A percentile compares a stretch with the other conserved stretches of the same genome.
phyloP scores from a whole-genome alignment of 2,888 invertebrate genomes.

The Lycophotia porphyrea region DNA sequence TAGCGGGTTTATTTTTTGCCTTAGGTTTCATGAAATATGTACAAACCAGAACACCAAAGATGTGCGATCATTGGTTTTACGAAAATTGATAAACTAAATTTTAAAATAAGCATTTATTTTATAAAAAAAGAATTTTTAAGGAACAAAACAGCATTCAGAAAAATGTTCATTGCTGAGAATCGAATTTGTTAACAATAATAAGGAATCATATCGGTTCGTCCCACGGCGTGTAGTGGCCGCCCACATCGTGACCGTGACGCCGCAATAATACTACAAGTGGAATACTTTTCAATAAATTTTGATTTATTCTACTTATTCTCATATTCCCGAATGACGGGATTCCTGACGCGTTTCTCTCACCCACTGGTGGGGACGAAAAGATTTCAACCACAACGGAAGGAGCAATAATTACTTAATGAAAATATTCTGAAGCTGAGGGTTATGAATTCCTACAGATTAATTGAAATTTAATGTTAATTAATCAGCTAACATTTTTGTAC shows the following conservation, averaged over 20 bases:
- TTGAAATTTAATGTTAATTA: conserved; percentile 45
- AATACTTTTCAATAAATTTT: conserved; percentile 79
- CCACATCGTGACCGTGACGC: conserved; percentile 78
- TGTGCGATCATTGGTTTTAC: not conserved
- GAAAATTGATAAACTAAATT: not conserved
- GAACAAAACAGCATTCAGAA: conserved; percentile 27
- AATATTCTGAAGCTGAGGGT: conserved; percentile 24
- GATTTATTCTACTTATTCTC: conserved; percentile 79
- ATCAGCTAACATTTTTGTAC: conserved; percentile 18
- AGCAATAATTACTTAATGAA: conserved; percentile 34
- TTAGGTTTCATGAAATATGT: not conserved
- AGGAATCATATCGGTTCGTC: conserved; percentile 74
- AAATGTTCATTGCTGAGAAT: conserved; percentile 61
- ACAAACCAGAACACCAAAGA: not conserved
- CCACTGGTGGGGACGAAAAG: not conserved
- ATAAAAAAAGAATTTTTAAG: not conserved
- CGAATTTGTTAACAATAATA: conserved; percentile 77
- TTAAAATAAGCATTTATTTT: not conserved
- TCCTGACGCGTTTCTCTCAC: conserved; percentile 17
- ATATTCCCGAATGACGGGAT: conserved; percentile 66
- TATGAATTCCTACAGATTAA: conserved; percentile 14
- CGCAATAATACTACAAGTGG: conserved; percentile 77
- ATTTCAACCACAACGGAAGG: conserved; percentile 21
- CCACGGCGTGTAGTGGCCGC: conserved; percentile 78
- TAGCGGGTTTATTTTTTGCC: not conserved